Evolutionary conservation across 2,888 invertebrate genomes (phyloP), one percentile per base, ranked within the genome.

Genomic region (Schizotus pectinicornis): DNA sequence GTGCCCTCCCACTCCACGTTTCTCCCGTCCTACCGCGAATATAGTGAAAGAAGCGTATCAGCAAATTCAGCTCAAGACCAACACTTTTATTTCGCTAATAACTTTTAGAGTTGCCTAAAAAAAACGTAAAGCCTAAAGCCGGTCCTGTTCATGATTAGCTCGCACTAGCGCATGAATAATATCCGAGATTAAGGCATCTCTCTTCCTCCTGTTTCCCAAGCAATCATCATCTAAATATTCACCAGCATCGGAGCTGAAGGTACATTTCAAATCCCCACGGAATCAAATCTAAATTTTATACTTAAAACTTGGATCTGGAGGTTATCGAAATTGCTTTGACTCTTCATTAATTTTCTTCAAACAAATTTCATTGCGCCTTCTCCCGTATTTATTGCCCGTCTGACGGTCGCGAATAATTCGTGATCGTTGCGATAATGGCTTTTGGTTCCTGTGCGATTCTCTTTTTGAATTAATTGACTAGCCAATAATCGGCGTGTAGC

Each of bases 401-500:
- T 22, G 22, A 5, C 22, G 5, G 22, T 22, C 22, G 22, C 5
- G 22, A 22, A 5, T 22, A 22, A 22, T 31, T 31, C 14, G 22
- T 1, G 6, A 31, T 12, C 33, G 14, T 42, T 9, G 11, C 3
- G 30, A 42, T 32, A 31, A 31, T 42, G 1, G 1, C 1, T 11
- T 5, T 22, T 22, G 22, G 5, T 5, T 22, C 22, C 5, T 2
- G 22, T 22, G 22, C 22, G 22, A 22, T 22, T 22, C 22, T 22
- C 22, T 22, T 22, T 22, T 22, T 22, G 22, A 22, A 22, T 22
- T 22, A 49, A 49, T 49, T 54, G 14, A 37, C 65, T 65, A 67
- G 67, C 62, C 69, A 68, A 69, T 69, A 70, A 70, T 72, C 67
- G 69, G 67, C 66, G 60, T 64, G 67, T 68, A 68, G 67, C 64